These are phyloP conservation scores for Lysiphlebus fabarum DNA, from an alignment of 1,140 invertebrate genomes.

Conservation along the genomic window DNA sequence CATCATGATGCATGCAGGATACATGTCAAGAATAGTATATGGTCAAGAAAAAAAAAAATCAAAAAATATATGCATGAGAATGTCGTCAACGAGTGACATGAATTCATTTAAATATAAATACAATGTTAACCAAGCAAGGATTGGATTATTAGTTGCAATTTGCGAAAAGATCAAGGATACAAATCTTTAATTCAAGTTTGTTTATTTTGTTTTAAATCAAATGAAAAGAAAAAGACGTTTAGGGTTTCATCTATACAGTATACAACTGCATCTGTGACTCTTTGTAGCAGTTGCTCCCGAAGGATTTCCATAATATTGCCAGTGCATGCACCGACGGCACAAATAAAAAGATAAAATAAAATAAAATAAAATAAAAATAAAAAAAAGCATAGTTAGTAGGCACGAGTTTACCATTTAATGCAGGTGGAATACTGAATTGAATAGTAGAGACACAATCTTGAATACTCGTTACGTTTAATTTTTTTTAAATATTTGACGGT, in stretches of 20 bases:
- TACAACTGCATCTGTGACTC: conserved; percentile 6
- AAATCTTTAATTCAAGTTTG: conserved; percentile 6
- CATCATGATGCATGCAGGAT: background rate
- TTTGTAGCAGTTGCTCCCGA: conserved; percentile 9
- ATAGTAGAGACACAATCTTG: no score
- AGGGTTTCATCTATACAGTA: conserved; percentile 1
- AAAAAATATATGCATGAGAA: no score
- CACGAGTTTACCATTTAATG: conserved; percentile 33
- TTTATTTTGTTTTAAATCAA: background rate
- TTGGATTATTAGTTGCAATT: conserved; percentile 25
- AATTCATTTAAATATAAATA: conserved; percentile 17
- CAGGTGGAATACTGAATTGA: conserved; percentile 32
- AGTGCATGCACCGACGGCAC: conserved; percentile 8
- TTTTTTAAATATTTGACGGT: no score
- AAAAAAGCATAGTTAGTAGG: conserved; percentile 32
- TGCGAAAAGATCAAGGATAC: conserved; percentile 18
- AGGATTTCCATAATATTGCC: conserved; percentile 40
- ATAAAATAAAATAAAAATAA: no score
- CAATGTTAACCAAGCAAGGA: background rate
- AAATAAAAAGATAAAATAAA: no score
- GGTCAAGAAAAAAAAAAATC: no score
- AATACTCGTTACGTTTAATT: no score
- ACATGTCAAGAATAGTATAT: background rate
- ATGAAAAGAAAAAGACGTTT: conserved; percentile 1
- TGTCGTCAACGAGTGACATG: conserved; percentile 8